A percentile compares a stretch with the other conserved stretches of the same genome.
Evolutionary conservation across 1,140 invertebrate species (phyloP).

Genomic region (Apis dorsata): DNA sequence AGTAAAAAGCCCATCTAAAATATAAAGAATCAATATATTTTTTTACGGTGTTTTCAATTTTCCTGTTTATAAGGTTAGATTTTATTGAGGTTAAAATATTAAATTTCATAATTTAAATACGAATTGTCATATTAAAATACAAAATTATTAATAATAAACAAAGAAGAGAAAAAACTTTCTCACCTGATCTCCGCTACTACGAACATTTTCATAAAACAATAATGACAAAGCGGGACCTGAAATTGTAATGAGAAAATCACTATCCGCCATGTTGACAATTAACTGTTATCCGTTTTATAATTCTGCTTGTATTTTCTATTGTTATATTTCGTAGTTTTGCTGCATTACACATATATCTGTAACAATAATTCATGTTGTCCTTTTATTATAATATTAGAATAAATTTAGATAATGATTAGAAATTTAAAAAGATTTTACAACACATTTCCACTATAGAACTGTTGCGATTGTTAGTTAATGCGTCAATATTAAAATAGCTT

Average conservation of each 20-base stretch:
- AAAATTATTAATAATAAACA: neutral
- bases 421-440: neutral
- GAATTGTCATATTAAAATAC: neutral
- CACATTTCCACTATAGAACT: neutral
- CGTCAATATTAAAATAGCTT: neutral
- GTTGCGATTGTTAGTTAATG: neutral
- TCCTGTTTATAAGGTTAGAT: constrained; percentile 16
- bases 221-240: constrained; percentile 83
- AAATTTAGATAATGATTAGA: neutral
- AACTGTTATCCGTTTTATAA: constrained; percentile 26
- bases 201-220: constrained; percentile 83
- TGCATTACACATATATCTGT: neutral
- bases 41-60: constrained; percentile 5
- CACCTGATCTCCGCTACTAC: constrained; percentile 82
- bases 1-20: constrained; percentile 85
- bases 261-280: constrained; percentile 75
- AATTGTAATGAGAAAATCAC: constrained; percentile 74
- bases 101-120: neutral
- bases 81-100: constrained; percentile 8
- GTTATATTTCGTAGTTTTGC: neutral
- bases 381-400: neutral
- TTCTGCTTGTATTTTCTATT: constrained; percentile 12
- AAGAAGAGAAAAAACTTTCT: neutral
- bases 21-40: constrained; percentile 31
- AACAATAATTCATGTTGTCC: neutral